phyloP scores from a whole-genome alignment of 2,888 invertebrate genomes.

The Agrenia bidenticulata region DNA sequence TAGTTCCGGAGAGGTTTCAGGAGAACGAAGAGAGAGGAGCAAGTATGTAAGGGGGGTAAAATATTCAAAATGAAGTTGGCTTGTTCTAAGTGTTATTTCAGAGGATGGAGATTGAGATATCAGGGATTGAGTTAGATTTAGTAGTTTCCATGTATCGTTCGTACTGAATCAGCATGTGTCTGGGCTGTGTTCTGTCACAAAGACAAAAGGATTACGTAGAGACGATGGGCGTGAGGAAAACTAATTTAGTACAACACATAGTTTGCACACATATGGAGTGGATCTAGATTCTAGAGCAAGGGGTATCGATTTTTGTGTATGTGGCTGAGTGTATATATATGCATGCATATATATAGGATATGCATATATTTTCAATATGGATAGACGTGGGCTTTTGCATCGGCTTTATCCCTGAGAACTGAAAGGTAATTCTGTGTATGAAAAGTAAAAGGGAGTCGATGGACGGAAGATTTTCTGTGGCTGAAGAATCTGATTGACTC shows the following conservation, averaged over 20 bases:
- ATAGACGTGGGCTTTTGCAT: no score
- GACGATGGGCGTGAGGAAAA: slow-evolving; percentile 25
- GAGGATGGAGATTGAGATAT: neutral
- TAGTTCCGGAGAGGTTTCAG: no score
- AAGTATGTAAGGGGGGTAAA: no score
- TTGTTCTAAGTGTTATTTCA: neutral
- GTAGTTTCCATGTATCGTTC: neutral
- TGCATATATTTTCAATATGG: no score
- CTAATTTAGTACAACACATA: slow-evolving; percentile 22
- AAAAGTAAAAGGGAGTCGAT: slow-evolving; percentile 23
- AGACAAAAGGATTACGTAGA: slow-evolving; percentile 22
- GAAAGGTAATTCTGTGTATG: slow-evolving; percentile 8
- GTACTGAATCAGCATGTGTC: slow-evolving; percentile 16
- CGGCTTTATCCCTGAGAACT: neutral
- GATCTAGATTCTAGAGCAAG: slow-evolving; percentile 10
- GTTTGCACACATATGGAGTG: slow-evolving; percentile 22
- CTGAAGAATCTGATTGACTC: slow-evolving; percentile 49
- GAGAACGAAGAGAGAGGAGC: no score
- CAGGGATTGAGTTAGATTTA: neutral
- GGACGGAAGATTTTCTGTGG: slow-evolving; percentile 30
- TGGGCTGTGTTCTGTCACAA: slow-evolving; percentile 15
- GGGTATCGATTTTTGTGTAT: neutral
- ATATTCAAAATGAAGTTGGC: no score
- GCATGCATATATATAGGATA: neutral
- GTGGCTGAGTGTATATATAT: neutral